Conservation (phyloP, 2,888 invertebrate species). For the Andrena praecox region DNA sequence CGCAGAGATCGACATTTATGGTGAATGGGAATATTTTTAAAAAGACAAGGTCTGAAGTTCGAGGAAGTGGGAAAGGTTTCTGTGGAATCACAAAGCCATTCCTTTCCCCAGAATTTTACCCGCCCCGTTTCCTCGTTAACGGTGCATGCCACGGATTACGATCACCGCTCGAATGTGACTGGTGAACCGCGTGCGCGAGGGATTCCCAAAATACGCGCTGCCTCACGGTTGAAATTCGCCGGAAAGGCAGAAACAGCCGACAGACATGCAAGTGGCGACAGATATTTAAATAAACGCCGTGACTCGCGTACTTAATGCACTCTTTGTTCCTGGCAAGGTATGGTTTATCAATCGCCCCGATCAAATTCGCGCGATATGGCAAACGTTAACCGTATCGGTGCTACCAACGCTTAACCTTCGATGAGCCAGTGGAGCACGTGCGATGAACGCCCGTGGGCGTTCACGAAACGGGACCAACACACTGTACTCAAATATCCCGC, state of each 20-base stretch:
- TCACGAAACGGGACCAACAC: too few relatives aligned
- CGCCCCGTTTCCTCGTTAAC: background rate
- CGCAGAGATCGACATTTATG: background rate
- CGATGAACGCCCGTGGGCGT: background rate
- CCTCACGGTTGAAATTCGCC: background rate
- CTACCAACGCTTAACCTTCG: background rate
- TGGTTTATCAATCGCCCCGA: background rate
- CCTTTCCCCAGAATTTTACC: slow-evolving; percentile 27
- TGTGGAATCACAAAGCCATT: slow-evolving; percentile 6
- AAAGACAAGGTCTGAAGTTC: background rate
- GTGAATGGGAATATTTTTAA: too few relatives aligned
- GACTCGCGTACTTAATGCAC: slow-evolving; percentile 8
- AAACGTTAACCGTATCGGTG: background rate
- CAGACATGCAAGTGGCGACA: slow-evolving; percentile 15
- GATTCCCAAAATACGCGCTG: slow-evolving; percentile 30
- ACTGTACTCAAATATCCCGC: too few relatives aligned
- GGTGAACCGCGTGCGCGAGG: background rate
- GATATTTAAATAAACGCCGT: background rate
- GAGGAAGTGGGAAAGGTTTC: background rate
- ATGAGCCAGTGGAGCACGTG: background rate
- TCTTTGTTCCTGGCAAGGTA: background rate
- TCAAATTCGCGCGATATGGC: background rate
- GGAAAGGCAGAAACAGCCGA: background rate
- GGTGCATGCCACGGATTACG: slow-evolving; percentile 2
- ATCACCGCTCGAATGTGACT: background rate